Base-by-base conservation (phyloP, 2,888 invertebrate genomes). In the Sminthurides aquaticus region DNA sequence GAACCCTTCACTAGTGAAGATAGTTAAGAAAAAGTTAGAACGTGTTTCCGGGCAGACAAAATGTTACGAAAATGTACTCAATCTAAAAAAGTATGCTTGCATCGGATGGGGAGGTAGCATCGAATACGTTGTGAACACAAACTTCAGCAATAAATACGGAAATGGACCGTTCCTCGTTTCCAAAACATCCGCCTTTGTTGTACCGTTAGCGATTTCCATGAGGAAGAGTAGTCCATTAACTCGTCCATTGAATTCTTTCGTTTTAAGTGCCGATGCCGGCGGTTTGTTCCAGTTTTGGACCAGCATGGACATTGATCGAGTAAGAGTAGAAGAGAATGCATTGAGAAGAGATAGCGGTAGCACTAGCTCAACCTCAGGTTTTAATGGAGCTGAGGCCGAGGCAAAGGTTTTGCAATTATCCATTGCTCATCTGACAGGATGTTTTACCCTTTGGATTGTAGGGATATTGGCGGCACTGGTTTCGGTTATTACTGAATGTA, bases 1-100 rank as follows among this genome's bases (percentile, higher is more conserved):
- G 25, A 59, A 59, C 25, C 59, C 59, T 22, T 48, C 59, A 1
- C 48, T 25, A 3, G 48, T 49, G 22, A n/a, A 1, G 3, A 59
- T 59, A 5, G 15, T 15, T 5, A 59, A 48, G n/a, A 25, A 25
- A 11, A 5, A 18, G n/a, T 43, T 59, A 48, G 26, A 49, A 1
- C 27, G 43, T 3, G 26, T 59, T 48, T 26, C 5, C 22, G 59
- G 59, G 1, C n/a, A n/a, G n/a, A 1, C 22, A 8, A 49, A 43
- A 26, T 59, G 59, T 18, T 59, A 49, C 48, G 26, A 15, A 1
- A 59, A 59, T n/a, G 26, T 24, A 1, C 8, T 49, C 11, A 26
- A 49, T 8, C 5, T 15, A 20, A 34, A 34, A 5, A 5, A 34
- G 8, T 34, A 34, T 15, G 43, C 43, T 34, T 34, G 43, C 43